Conservation (phyloP, 1,140 invertebrate genomes). For the Pseudomyrmex dendroicus region DNA sequence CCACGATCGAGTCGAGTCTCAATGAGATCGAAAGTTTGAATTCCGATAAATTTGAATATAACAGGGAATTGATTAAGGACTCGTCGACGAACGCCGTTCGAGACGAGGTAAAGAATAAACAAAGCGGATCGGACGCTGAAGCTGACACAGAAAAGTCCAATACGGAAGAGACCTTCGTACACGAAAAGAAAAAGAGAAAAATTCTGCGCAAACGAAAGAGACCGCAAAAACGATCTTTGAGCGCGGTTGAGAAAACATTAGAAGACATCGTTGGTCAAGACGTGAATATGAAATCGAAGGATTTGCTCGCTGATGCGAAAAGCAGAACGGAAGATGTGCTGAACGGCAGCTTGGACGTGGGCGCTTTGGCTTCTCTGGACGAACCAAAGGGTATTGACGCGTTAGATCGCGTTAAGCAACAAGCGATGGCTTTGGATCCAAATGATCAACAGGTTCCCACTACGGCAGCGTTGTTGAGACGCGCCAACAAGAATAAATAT, state of each 20-base stretch:
- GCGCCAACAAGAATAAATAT: constrained; percentile 76
- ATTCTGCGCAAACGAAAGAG: constrained; percentile 82
- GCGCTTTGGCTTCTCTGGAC: constrained; percentile 63
- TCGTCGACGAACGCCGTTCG: constrained; percentile 67
- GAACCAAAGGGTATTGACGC: constrained; percentile 75
- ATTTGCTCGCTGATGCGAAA: constrained; percentile 63
- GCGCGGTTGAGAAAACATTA: constrained; percentile 67
- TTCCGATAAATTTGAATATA: constrained; percentile 65
- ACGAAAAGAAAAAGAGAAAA: constrained; percentile 83
- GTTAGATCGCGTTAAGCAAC: constrained; percentile 80
- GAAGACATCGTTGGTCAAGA: constrained; percentile 73
- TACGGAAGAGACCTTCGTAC: constrained; percentile 81
- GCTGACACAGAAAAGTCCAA: constrained; percentile 85
- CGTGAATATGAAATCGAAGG: constrained; percentile 70
- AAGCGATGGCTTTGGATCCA: constrained; percentile 77
- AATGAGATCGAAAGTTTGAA: constrained; percentile 76
- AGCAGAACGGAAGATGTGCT: constrained; percentile 62
- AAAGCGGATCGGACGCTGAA: constrained; percentile 82
- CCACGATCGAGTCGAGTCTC: constrained; percentile 82
- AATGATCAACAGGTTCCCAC: constrained; percentile 79
- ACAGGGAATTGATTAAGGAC: constrained; percentile 66
- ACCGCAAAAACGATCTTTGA: constrained; percentile 77
- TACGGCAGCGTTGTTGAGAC: constrained; percentile 68
- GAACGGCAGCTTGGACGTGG: constrained; percentile 65
- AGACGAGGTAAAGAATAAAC: constrained; percentile 70